Base-by-base conservation (phyloP, 2,797 vertebrate genomes). In the Melanotaenia parkinsoni region DNA sequence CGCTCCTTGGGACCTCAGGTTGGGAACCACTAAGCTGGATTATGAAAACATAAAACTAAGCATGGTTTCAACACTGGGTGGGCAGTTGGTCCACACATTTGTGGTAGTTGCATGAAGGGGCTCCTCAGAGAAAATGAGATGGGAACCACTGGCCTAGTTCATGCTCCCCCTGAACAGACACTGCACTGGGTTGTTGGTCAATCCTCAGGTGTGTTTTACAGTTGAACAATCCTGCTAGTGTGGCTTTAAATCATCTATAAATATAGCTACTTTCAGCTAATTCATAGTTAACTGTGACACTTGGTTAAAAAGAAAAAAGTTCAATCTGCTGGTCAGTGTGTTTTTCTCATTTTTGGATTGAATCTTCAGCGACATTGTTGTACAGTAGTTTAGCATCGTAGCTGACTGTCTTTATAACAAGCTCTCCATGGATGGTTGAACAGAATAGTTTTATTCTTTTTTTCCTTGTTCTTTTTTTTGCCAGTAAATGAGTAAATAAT, bases 351-450 rank as follows among this genome's bases (percentile, higher is more conserved):
- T 47, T n/a, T 22, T 50, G 2, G 20, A 50, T 50, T 50, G 20
- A 50, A 50, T 22, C 18, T 50, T 6, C 45, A 26, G 51, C 51
- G 13, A 5, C 24, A 26, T 54, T 14, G 3, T 6, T 24, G 6
- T 7, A 56, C 5, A 12, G 24, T 6, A 26, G 26, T 8, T n/a
- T 22, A 54, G 10, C 6, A 18, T 58, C 57, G 5, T 59, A 50
- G n/a, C 28, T 22, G 33, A 77, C 16, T 50, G 51, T 57, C 33
- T 37, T 67, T 38, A 35, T 5, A 53, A 12, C 13, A 18, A 14
- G 22, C 14, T 58, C 20, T 59, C 12, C 33, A n/a, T n/a, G 33
- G 20, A 40, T 58, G 51, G 54, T 53, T 68, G 32, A 68, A 82
- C 58, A 62, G 50, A 51, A 67, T 35, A 20, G 1, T 71, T 14